Conservation (phyloP, 2,113 vertebrate species). For the Octodon degus region DNA sequence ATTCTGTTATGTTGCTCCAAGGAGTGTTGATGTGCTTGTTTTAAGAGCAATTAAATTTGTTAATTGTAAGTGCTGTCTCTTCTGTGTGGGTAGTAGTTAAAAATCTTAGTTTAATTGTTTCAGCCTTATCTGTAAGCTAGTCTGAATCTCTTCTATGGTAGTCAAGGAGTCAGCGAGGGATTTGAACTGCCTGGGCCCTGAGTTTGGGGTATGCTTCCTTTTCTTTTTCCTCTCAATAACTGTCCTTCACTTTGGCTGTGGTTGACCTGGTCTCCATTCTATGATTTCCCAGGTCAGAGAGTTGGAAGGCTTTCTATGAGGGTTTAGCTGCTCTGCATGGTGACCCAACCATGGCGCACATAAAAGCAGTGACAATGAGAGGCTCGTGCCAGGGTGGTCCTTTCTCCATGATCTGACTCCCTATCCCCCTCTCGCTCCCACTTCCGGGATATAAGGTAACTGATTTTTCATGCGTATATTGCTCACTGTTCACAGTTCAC, state of each 20-base stretch:
- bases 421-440: not conserved
- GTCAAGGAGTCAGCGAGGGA: not conserved
- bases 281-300: not conserved
- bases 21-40: not conserved
- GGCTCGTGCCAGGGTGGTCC: not conserved
- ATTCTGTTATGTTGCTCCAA: slow-evolving; percentile 8
- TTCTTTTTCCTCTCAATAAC: not conserved
- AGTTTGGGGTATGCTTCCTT: not conserved
- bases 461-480: not conserved
- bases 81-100: not conserved
- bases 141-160: not conserved
- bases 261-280: not conserved
- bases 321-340: not conserved
- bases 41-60: not conserved
- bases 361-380: not conserved
- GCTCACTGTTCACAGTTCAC: not conserved
- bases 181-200: not conserved
- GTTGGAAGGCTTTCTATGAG: not conserved
- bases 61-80: not conserved
- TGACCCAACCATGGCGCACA: not conserved
- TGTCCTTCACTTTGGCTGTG: not conserved
- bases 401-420: not conserved
- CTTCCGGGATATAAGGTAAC: not conserved
- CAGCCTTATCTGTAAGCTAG: not conserved
- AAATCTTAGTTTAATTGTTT: not conserved